Percentiles rank a stretch among this genome's conserved stretches.
Evolutionary conservation across 2,797 vertebrate genomes (phyloP).

Genomic region (Artibeus lituratus): DNA sequence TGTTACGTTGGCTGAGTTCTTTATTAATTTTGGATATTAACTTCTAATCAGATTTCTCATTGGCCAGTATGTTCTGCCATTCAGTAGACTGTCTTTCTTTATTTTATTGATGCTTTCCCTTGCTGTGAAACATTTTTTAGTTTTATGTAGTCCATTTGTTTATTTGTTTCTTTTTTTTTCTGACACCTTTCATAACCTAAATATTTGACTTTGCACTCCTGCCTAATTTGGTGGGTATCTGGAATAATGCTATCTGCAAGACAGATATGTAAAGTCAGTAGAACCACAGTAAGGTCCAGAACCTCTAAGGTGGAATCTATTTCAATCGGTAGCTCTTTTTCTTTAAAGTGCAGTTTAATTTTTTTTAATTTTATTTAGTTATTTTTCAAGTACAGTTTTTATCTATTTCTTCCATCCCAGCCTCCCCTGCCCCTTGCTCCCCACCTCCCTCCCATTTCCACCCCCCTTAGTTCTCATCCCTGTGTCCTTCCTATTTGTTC

Average conservation of each 20-base stretch:
- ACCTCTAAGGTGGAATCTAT: constrained; percentile 38
- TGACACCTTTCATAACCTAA: background rate
- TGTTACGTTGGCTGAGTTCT: background rate
- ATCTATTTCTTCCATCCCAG: too few relatives aligned
- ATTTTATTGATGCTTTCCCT: background rate
- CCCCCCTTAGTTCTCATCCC: too few relatives aligned
- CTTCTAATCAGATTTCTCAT: background rate
- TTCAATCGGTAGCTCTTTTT: constrained; percentile 12
- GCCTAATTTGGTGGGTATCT: background rate
- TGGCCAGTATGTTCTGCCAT: background rate
- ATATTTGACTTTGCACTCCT: constrained; percentile 27
- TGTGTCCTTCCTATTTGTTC: too few relatives aligned
- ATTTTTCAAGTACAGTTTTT: too few relatives aligned
- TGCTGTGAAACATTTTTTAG: background rate
- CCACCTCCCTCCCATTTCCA: too few relatives aligned
- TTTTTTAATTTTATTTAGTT: too few relatives aligned
- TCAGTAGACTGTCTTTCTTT: background rate
- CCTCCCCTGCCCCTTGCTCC: too few relatives aligned
- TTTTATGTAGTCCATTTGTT: background rate
- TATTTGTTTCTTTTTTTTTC: background rate
- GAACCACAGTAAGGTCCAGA: background rate
- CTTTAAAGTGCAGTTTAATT: background rate
- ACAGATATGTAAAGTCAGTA: constrained; percentile 48
- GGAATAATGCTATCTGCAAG: background rate
- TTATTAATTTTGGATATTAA: background rate